Base-by-base conservation (phyloP, 1,140 invertebrate species). In the Rhopalosiphum padi region DNA sequence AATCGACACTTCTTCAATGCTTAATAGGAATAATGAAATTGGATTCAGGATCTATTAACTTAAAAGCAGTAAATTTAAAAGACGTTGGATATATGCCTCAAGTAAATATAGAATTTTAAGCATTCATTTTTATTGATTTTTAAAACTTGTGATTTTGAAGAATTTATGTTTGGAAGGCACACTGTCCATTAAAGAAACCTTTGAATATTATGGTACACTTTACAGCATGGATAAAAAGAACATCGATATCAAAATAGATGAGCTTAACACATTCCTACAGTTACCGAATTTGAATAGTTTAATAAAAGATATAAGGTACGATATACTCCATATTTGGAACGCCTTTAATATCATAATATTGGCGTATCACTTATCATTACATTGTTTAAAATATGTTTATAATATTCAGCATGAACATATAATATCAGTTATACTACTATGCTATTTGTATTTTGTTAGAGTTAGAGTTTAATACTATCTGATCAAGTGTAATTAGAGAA, bases 1-100 rank as follows among this genome's bases (percentile, higher is more conserved):
- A 98, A 96, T 98, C 97, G 1, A 99, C 98, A 0, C 95, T 98
- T 6, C 96, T 99, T 1, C 97, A 97, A 18, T 98, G 98, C 95
- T 97, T 98, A 93, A 97, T 98, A 0, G 98, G 98, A 37, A 96
- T 97, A 94, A 95, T 97, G 93, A 96, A 97, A 94, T 95, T 98
- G 82, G 97, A 98, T 95, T 96, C 96, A 9, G 98, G 98, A 2
- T 97, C 97, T 94, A 97, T 98, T 53, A 97, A 97, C 0, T 95
- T 95, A 43, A 95, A 95, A 0, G 98, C 97, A 0, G 97, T 98
- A 7, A 98, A 98, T 2, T 98, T 98, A 7, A 97, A 97, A 94
- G 96, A 98, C 23, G 97, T 96, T 46, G 96, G 96, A 22, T 96
- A 96, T 94, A 96, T 96, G 96, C 96, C 96, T 46, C 96, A 96